A percentile compares a stretch with the other conserved stretches of the same genome.
Conservation (phyloP, 2,888 invertebrate species). For the Trichopria drosophilae region DNA sequence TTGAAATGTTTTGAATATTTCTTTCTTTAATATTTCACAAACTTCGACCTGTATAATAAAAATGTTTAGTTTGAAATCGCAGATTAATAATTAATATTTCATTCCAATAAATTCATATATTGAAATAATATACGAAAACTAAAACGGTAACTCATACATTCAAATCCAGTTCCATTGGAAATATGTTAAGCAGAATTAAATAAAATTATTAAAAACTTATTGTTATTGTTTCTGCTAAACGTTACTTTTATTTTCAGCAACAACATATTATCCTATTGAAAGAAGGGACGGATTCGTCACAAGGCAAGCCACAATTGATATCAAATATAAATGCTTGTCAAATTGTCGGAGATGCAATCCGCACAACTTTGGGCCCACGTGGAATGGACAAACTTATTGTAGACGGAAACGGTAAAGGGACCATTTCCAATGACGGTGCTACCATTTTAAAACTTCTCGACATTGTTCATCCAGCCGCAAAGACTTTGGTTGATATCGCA, state of each 20-base stretch:
- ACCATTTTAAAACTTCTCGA: constrained; percentile 98
- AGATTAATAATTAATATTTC: too few relatives aligned
- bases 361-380: constrained; percentile 96
- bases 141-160: too few relatives aligned
- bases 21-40: too few relatives aligned
- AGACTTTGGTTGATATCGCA: constrained; percentile 96
- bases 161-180: too few relatives aligned
- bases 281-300: constrained; percentile 95
- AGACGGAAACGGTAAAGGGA: constrained; percentile 83
- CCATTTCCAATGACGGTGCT: constrained; percentile 99
- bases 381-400: constrained; percentile 99
- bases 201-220: too few relatives aligned
- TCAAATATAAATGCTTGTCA: constrained; percentile 98
- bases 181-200: too few relatives aligned
- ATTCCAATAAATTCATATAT: too few relatives aligned
- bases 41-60: too few relatives aligned
- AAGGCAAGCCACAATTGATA: constrained; percentile 93
- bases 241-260: constrained; percentile 68
- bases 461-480: constrained; percentile 97
- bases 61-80: too few relatives aligned
- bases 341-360: constrained; percentile 90
- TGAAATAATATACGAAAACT: too few relatives aligned
- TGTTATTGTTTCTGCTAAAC: background rate
- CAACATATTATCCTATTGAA: constrained; percentile 96
- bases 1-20: too few relatives aligned